Conservation (phyloP, 2,113 vertebrate species). For the Nerophis ophidion region DNA sequence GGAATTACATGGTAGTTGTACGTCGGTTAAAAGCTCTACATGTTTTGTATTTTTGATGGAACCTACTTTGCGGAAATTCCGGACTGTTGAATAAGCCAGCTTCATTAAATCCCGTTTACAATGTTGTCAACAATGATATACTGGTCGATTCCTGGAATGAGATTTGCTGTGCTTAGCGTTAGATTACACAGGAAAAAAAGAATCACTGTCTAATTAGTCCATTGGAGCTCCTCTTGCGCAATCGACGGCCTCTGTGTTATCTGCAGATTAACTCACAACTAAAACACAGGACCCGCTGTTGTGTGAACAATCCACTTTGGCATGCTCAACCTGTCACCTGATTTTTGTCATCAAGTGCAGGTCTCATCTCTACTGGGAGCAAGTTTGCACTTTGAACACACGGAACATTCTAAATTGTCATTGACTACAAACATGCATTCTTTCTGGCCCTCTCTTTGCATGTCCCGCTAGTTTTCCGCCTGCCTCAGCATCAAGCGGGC, state of each 20-base stretch:
- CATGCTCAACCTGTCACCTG: not conserved
- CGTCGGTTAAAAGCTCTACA: too few species aligned
- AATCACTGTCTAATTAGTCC: slow-evolving; percentile 23
- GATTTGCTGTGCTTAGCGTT: slow-evolving; percentile 10
- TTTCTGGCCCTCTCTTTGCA: slow-evolving; percentile 17
- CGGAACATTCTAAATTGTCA: slow-evolving; percentile 9
- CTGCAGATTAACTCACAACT: slow-evolving; percentile 26
- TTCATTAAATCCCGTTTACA: not conserved
- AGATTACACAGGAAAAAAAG: slow-evolving; percentile 17
- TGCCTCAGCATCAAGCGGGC: slow-evolving; percentile 34
- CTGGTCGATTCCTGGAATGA: slow-evolving; percentile 1
- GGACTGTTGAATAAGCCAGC: slow-evolving; percentile 8
- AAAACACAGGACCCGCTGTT: slow-evolving; percentile 35
- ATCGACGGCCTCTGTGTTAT: slow-evolving; percentile 15
- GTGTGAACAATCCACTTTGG: not conserved
- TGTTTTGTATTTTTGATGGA: not conserved
- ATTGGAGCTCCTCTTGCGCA: slow-evolving; percentile 31
- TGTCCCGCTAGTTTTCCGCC: slow-evolving; percentile 38
- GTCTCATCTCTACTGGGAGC: slow-evolving; percentile 4
- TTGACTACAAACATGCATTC: not conserved
- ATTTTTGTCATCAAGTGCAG: not conserved
- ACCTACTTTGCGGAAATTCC: slow-evolving; percentile 8
- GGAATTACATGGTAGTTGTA: too few species aligned
- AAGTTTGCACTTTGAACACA: slow-evolving; percentile 1
- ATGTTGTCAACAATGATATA: not conserved